Evolutionary conservation across 2,888 invertebrate species (phyloP), one percentile per base, ranked within the genome.

Genomic region (Fragum sueziense): DNA sequence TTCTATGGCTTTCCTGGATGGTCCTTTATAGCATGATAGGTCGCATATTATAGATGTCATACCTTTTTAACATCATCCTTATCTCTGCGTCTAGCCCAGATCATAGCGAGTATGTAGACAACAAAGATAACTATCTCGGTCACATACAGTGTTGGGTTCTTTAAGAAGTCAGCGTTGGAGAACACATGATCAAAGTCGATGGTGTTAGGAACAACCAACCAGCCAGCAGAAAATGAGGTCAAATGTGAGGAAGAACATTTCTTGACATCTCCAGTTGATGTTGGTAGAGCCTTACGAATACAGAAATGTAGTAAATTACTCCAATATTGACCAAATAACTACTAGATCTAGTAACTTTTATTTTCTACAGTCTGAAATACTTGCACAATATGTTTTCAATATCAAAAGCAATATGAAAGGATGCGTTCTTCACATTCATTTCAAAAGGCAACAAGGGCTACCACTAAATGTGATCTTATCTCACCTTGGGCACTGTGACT

Each of bases 141-240:
- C 47, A 92, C 84, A 88, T 94, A 94, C 51, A 94, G 91, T 2
- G 94, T 93, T 2, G 93, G 91, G 85, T 94, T 94, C 80, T 93
- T 92, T 51, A 87, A 84, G 88, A 94, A 94, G 76, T 91, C 92
- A 25, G 91, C 89, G 86, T 94, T 92, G 37, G 91, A 90, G 77
- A 94, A 93, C 9, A 94, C 93, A 83, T 93, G 94, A 80, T 91
- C 90, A 89, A 94, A 94, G 89, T 94, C 93, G 17, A 94, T 93
- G 20, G 92, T 90, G 87, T 94, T 94, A 1, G 94, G 94, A 22
- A 92, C 90, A 0, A 94, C 93, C n/a, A 93, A 91, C 87, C 93
- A 93, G 31, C 93, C 94, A 4, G 92, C 92, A 4, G 93, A 93
- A 84, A 94, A 94, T 33, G 92, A 89, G 17, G 94, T 94, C 87